Evolutionary conservation across 53 echinoderm and acorn worm genomes (phyloP), one percentile per base, ranked within the genome.

Genomic region (Echinarachnius parma): DNA sequence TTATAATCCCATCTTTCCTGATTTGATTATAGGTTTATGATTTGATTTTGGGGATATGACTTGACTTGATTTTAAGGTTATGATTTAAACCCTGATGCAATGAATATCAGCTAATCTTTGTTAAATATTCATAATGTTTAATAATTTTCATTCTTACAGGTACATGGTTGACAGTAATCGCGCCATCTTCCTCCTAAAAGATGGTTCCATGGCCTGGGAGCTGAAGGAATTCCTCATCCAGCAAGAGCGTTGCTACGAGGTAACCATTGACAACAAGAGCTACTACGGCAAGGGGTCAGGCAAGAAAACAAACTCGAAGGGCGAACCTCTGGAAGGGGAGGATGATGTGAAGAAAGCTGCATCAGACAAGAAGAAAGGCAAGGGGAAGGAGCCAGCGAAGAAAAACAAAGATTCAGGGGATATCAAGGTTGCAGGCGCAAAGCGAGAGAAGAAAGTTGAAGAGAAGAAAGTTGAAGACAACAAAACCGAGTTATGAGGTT

Each of bases 151-250:
- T 14, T 14, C 57, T 21, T 34, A 14, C 70, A 96, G 96, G 34
- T 96, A 87, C 64, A 84, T 91, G 29, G 87, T 91, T 24, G 82
- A 76, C 26, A 88, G 82, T 30, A 81, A 96, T 47, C 55, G 91
- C 9, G 82, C 78, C 24, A 75, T 96, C 30, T 85, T 96, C 31
- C 78, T 91, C 35, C 63, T 91, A 21, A 82, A 75, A 2, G 96
- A 96, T 53, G 96, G 96, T 18, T 71, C 87, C 62, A 48, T 45
- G 29, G 96, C 96, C 4, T 96, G 84, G 75, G 96, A 96, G n/a
- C 85, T 96, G 26, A 96, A 96, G 33, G 75, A 91, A 47, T 96
- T 96, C 72, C 85, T 96, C 49, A 77, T 91, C 22, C 69, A 96
- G 19, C 85, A 96, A 34, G 91, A 96, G 21, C 34, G 81, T 23